Percentiles rank a stretch among this genome's conserved stretches.
Conservation (phyloP, 2,888 invertebrate species). For the Xiphydria camelus region DNA sequence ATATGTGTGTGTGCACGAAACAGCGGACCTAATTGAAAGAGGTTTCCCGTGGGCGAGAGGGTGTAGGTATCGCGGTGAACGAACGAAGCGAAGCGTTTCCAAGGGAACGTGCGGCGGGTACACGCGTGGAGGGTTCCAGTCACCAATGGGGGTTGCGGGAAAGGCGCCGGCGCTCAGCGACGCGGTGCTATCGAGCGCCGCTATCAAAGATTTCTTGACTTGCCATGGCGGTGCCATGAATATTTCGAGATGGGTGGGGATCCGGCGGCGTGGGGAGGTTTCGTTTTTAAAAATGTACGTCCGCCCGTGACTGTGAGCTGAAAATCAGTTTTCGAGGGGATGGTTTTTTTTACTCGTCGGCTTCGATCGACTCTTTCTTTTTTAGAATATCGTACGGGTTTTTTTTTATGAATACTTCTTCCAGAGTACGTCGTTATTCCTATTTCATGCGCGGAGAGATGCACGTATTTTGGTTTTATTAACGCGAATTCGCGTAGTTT, state of each 20-base stretch:
- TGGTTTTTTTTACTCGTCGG: constrained; percentile 31
- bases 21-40: constrained; percentile 53
- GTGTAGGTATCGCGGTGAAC: constrained; percentile 45
- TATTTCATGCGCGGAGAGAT: too few species aligned
- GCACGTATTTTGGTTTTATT: too few species aligned
- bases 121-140: constrained; percentile 44
- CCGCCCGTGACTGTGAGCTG: too few species aligned
- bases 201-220: constrained; percentile 50
- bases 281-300: background rate
- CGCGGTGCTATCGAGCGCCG: constrained; percentile 49
- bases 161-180: constrained; percentile 49
- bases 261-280: background rate
- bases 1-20: too few species aligned
- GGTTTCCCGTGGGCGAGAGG: constrained; percentile 40
- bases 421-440: constrained; percentile 12
- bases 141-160: constrained; percentile 44
- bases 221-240: constrained; percentile 40
- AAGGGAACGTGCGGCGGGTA: constrained; percentile 50
- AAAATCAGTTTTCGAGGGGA: too few species aligned
- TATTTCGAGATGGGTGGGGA: constrained; percentile 21
- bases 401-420: background rate
- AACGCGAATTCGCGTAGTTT: too few species aligned
- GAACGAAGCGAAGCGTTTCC: constrained; percentile 45
- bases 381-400: constrained; percentile 1
- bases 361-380: constrained; percentile 27